Conservation (phyloP, 1,140 invertebrate species). For the Nasonia longicornis region DNA sequence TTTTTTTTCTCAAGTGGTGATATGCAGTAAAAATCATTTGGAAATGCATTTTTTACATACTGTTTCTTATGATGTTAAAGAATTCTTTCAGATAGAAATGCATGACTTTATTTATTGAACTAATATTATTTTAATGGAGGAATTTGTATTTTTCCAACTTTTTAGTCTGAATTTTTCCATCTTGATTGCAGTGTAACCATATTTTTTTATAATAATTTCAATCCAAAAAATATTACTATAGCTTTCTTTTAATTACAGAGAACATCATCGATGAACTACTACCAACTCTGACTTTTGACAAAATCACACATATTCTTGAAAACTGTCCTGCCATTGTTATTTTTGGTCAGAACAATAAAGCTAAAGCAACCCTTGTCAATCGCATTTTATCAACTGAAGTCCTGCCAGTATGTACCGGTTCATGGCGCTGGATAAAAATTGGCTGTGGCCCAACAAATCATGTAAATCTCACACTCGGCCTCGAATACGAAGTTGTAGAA, state of each 20-base stretch:
- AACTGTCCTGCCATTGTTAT: conserved; percentile 74
- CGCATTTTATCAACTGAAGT: conserved; percentile 76
- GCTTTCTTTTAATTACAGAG: conserved; percentile 59
- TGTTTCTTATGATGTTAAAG: not conserved
- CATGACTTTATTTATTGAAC: not conserved
- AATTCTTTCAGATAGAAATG: not conserved
- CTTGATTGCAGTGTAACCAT: not conserved
- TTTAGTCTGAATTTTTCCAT: not conserved
- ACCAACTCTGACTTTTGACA: conserved; percentile 67
- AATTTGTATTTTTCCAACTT: not conserved
- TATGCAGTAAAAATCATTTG: conserved; percentile 16
- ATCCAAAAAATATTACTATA: conserved; percentile 33
- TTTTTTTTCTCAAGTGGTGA: conserved; percentile 31
- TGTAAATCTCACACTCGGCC: conserved; percentile 77
- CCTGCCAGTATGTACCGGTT: conserved; percentile 72
- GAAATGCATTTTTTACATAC: conserved; percentile 3
- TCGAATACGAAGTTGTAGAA: conserved; percentile 84
- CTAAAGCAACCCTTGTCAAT: conserved; percentile 81
- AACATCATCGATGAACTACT: conserved; percentile 68
- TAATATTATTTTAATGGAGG: not conserved
- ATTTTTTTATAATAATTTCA: conserved; percentile 1
- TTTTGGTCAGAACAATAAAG: conserved; percentile 77
- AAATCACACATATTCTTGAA: conserved; percentile 69
- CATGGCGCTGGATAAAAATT: conserved; percentile 81
- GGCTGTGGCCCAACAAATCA: conserved; percentile 77